A percentile compares a stretch with the other conserved stretches of the same genome.
phyloP scores from a whole-genome alignment of 1,140 invertebrate genomes.

The Pemphigus obesinymphae region DNA sequence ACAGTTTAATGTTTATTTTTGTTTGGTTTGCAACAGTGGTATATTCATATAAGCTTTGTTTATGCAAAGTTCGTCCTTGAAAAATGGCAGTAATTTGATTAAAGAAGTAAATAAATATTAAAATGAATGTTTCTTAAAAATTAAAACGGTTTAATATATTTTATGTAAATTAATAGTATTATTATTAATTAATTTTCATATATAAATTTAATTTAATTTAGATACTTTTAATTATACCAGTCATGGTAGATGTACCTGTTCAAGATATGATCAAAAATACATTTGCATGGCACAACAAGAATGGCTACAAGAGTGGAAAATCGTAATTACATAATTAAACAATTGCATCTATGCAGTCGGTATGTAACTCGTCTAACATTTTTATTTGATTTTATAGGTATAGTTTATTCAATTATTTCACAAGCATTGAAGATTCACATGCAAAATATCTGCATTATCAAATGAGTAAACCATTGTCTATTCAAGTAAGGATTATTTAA shows the following conservation, averaged over 20 bases:
- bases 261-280: conserved; percentile 22
- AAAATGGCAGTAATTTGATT: conserved; percentile 4
- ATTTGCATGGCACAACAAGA: conserved; percentile 8
- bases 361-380: neutral
- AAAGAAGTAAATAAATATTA: conserved; percentile 6
- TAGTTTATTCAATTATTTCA: conserved; percentile 25
- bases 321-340: neutral
- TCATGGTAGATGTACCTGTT: conserved; percentile 23
- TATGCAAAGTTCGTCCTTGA: conserved; percentile 36
- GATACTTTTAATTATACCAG: too few species aligned
- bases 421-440: conserved; percentile 17
- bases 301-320: conserved; percentile 12
- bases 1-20: neutral
- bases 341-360: neutral
- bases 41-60: neutral
- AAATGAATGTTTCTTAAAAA: too few species aligned
- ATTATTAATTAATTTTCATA: too few species aligned
- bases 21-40: conserved; percentile 11
- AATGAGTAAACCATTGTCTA: conserved; percentile 12
- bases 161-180: too few species aligned
- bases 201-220: too few species aligned
- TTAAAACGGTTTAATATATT: too few species aligned
- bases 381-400: neutral
- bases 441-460: conserved; percentile 27
- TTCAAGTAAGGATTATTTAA: conserved; percentile 12